Conservation (phyloP, 2,797 vertebrate genomes). For the Phyllotis vaccarum region DNA sequence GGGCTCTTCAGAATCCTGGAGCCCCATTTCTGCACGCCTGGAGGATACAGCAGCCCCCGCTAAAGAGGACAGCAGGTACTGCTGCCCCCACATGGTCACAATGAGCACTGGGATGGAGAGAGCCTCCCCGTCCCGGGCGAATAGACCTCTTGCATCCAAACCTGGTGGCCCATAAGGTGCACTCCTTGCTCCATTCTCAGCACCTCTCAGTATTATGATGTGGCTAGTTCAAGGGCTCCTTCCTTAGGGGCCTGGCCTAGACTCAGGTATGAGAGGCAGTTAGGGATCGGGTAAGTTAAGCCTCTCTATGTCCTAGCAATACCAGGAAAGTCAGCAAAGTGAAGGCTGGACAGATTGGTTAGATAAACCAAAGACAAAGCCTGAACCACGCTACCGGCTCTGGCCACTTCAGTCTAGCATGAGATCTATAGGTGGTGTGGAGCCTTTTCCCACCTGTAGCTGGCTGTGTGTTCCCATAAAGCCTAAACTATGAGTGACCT, state of each 20-base stretch:
- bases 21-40: background rate
- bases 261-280: background rate
- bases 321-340: background rate
- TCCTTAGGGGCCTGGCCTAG: background rate
- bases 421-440: rapidly evolving
- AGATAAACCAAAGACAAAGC: background rate
- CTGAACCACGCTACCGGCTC: background rate
- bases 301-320: background rate
- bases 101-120: background rate
- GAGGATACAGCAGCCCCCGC: background rate
- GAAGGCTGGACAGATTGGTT: background rate
- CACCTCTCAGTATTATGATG: background rate
- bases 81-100: background rate
- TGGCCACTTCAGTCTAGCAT: background rate
- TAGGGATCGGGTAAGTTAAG: background rate
- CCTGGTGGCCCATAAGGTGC: background rate
- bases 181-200: background rate
- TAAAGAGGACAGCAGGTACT: background rate
- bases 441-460: background rate
- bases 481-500: background rate
- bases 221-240: background rate
- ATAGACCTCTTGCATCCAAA: background rate
- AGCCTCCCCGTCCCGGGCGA: background rate
- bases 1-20: background rate
- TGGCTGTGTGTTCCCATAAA: background rate